Base-by-base conservation (phyloP, 2,113 vertebrate species). In the Mungos mungo region DNA sequence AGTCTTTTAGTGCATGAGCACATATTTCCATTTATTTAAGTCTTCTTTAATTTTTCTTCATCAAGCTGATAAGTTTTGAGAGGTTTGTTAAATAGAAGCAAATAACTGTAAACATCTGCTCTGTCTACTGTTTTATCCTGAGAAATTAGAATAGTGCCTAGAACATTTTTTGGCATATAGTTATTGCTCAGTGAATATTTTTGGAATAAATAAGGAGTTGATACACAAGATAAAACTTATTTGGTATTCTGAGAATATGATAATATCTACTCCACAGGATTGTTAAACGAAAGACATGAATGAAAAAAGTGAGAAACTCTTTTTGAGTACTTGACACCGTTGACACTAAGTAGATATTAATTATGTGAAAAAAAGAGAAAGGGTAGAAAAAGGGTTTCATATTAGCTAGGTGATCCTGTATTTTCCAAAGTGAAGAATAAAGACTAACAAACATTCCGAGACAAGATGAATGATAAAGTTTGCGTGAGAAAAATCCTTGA, bases 21-120 rank as follows among this genome's bases (percentile, higher is more conserved):
- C 15, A 21, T 60, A 47, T 77, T 93, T 88, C 14, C 33, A n/a
- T 91, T 91, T 87, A 87, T n/a, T 83, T 85, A 86, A 63, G 15
- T 96, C 16, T 88, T 90, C 7, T 90, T 94, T 60, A 86, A 29
- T 80, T 86, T 97, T 93, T 96, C 12, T 85, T 76, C 9, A 77
- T 71, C 15, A 86, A 68, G 13, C 15, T 4, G 29, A 21, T 84
- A 60, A 7, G 63, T 94, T 92, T 60, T 21, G 76, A 25, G 38
- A 66, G 29, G 13, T 12, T 81, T 90, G 14, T 29, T 80, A 90
- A 45, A 38, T 11, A 90, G 31, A 84, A 69, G n/a, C 47, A 71
- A 66, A 72, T 87, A 81, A 72, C 12, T 5, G 41, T 31, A 65
- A 35, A 41, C 7, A 88, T 66, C 7, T 57, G 7, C n/a, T 74